Conservation (phyloP, 2,797 vertebrate genomes). For the Percopsis omiscomaycus region DNA sequence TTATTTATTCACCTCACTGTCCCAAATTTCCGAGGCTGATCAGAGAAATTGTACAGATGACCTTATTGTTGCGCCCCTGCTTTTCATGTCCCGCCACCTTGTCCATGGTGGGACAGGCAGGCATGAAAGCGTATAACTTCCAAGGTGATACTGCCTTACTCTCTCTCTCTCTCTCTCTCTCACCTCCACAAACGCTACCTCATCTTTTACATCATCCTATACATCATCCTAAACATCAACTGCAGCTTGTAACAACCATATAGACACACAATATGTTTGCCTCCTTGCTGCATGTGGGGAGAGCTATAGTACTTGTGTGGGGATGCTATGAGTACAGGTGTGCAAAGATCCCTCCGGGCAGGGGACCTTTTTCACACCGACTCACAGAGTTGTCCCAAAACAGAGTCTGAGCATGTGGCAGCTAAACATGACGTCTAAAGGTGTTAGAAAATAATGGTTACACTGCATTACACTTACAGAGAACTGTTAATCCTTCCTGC, state of each 20-base stretch:
- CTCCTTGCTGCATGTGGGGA: slow-evolving; percentile 6
- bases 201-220: background rate
- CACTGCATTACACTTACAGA: no score
- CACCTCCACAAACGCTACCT: background rate
- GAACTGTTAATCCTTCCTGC: no score
- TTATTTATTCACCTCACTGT: no score
- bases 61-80: background rate
- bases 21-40: no score
- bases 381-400: no score
- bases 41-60: no score
- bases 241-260: background rate
- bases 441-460: no score
- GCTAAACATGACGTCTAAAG: no score
- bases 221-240: slow-evolving; percentile 21
- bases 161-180: no score
- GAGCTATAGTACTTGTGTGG: slow-evolving; percentile 10
- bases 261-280: slow-evolving; percentile 24
- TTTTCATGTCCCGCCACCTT: slow-evolving; percentile 10
- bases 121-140: slow-evolving; percentile 6
- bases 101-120: no score
- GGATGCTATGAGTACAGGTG: slow-evolving; percentile 23
- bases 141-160: slow-evolving; percentile 11
- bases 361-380: no score
- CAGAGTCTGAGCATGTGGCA: no score
- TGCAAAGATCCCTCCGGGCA: slow-evolving; percentile 18